These are phyloP conservation scores for Metallyticus violacea DNA, from an alignment of 2,888 invertebrate genomes.

Conservation along the genomic window DNA sequence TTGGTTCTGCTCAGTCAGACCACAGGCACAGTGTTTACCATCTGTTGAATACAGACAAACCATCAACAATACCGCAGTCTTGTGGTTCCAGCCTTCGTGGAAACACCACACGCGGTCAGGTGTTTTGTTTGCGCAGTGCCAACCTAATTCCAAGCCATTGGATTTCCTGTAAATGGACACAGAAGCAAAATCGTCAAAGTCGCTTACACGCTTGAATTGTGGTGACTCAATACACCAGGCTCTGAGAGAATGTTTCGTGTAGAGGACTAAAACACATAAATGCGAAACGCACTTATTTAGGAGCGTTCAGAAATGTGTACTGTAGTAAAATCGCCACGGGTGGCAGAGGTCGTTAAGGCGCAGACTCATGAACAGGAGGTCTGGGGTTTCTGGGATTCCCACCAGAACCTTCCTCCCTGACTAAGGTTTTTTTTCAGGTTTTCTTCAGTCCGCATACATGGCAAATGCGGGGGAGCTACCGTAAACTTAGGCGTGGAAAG, in stretches of 20 bases:
- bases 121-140: not conserved
- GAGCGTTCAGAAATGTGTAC: no score
- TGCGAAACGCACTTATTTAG: no score
- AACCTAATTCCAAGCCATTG: not conserved
- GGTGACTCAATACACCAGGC: no score
- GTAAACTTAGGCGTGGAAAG: no score
- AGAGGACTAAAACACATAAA: not conserved
- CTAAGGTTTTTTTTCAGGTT: no score
- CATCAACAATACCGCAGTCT: not conserved
- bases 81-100: not conserved
- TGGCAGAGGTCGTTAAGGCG: no score
- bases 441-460: no score
- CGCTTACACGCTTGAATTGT: not conserved
- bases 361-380: no score
- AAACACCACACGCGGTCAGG: not conserved
- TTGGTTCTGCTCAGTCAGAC: not conserved
- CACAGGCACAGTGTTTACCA: not conserved
- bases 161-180: not conserved
- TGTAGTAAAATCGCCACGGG: no score
- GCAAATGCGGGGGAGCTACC: no score
- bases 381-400: no score
- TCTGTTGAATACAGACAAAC: not conserved
- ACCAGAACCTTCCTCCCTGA: no score
- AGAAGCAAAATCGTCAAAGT: not conserved
- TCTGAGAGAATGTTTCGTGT: not conserved